Evolutionary conservation across 2,797 vertebrate species (phyloP), one percentile per base, ranked within the genome.

Genomic region (Sebastes dallii): DNA sequence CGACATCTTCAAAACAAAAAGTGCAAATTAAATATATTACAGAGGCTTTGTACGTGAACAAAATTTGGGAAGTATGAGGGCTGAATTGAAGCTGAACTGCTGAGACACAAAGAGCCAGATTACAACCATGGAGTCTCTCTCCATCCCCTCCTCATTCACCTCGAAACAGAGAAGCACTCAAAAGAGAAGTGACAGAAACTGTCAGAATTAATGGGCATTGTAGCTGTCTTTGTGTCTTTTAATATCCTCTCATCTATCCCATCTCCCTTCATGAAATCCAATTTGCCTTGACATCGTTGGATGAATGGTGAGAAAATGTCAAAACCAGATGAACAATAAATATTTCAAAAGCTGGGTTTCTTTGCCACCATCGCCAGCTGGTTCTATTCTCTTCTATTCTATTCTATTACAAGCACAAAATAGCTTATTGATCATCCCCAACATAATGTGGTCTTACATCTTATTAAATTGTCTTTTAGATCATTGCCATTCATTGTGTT

Each of bases 101-200:
- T 64, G 54, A 58, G 73, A 82, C 65, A 78, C 67, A 80, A 61
- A 80, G 67, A 71, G 29, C 64, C 54, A 64, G 86, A 90, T 88
- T 83, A 77, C 75, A 68, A 32, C 30, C 16, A 32, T 46, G 50
- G 12, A 46, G 65, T 60, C 60, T 74, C 55, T 78, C 81, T 80
- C 84, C 78, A 77, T 80, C 66, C 60, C 54, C 13, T 74, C 36
- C 75, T 73, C 61, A 8, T 74, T 85, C 72, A 66, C 67, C 84
- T 86, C 79, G 80, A 89, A 85, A 81, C 39, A 60, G 82, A 81
- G 75, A 79, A 66, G 71, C 78, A 55, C 77, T 82, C 72, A 69
- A 79, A 91, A 81, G 77, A 72, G 82, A 87, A 86, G 82, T 86
- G 89, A 88, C 86, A 84, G 87, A 78, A 78, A 55, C 52, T 86